Conservation (phyloP, 2,113 vertebrate genomes). For the Otolemur garnettii region DNA sequence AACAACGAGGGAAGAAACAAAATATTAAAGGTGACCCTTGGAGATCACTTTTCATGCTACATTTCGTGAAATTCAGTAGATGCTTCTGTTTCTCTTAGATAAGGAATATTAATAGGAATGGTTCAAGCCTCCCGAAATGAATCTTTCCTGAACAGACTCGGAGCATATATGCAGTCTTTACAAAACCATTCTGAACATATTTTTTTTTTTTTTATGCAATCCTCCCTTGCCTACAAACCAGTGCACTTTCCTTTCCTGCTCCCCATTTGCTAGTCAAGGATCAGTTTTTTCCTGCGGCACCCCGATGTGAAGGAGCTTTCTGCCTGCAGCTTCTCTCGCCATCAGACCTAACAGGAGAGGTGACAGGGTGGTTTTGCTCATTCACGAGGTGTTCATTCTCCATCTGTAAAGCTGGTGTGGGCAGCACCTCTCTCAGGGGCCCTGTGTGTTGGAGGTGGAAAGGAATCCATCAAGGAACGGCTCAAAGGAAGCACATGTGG, state of each 20-base stretch:
- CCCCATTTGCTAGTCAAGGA: neutral
- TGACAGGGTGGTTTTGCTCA: neutral
- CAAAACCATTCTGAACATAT: neutral
- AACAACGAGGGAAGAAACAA: neutral
- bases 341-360: no score
- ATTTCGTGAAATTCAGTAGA: slow-evolving; percentile 21
- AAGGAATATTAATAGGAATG: slow-evolving; percentile 52
- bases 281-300: no score
- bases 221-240: neutral
- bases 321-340: neutral
- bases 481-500: neutral
- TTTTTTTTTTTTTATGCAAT: neutral
- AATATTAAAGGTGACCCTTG: neutral
- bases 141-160: slow-evolving; percentile 20
- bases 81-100: slow-evolving; percentile 61
- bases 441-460: neutral
- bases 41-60: slow-evolving; percentile 52
- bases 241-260: neutral
- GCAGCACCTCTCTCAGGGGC: neutral
- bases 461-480: neutral
- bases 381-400: neutral
- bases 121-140: slow-evolving; percentile 38
- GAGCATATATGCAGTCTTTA: neutral
- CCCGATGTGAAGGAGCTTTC: neutral
- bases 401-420: neutral